These are phyloP conservation scores for Ceyx margarethae DNA, from an alignment of 2,113 vertebrate species.

Conservation along the genomic window DNA sequence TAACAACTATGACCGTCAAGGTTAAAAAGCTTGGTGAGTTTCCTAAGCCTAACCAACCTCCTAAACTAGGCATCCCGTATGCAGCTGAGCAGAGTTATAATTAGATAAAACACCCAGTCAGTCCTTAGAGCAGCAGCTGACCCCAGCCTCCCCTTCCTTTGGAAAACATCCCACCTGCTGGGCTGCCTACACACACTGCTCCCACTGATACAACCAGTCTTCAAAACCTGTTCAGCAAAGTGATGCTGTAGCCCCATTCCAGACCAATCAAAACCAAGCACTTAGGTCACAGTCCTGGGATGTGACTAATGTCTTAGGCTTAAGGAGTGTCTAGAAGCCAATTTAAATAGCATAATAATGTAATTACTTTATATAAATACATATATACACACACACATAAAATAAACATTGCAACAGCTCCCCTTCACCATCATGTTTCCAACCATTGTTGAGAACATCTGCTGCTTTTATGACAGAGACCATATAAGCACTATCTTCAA, in stretches of 20 bases:
- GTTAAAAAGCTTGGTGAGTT: background rate
- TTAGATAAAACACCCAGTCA: background rate
- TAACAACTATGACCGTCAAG: background rate
- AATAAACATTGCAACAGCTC: background rate
- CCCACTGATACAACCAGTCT: background rate
- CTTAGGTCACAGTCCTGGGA: background rate
- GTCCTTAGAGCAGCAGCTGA: background rate
- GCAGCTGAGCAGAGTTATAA: background rate
- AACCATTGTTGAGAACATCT: background rate
- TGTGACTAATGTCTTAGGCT: background rate
- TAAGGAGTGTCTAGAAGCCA: background rate
- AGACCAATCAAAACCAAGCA: background rate
- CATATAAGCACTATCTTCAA: background rate
- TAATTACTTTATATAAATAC: background rate
- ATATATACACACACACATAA: too few relatives aligned
- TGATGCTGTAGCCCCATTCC: background rate
- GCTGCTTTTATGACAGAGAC: background rate
- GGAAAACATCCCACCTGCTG: background rate
- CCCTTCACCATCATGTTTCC: background rate
- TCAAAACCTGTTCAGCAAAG: background rate
- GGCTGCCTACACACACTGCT: background rate
- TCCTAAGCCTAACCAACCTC: background rate
- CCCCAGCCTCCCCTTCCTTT: background rate
- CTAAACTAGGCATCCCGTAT: background rate
- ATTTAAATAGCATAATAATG: background rate